phyloP scores from a whole-genome alignment of 2,113 vertebrate genomes.

The Cyanoramphus novaezelandiae region DNA sequence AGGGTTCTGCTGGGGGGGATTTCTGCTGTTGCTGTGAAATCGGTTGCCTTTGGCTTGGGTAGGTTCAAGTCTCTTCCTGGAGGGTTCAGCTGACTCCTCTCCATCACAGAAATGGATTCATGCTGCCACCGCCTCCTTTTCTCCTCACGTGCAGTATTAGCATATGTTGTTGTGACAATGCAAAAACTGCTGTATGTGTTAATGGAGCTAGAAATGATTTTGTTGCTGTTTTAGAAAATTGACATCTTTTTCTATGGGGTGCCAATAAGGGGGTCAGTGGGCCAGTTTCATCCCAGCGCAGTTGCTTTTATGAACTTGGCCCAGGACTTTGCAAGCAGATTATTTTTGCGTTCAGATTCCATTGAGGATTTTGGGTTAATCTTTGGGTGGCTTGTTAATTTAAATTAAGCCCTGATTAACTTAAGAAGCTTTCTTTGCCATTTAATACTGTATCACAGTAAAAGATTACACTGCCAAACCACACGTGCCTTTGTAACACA shows the following conservation, averaged over 20 bases:
- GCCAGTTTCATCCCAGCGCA: not conserved
- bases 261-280: not conserved
- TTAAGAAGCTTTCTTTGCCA: slow-evolving; percentile 45
- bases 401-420: slow-evolving; percentile 51
- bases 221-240: not conserved
- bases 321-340: not conserved
- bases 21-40: not conserved
- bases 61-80: not conserved
- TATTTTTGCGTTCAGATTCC: not conserved
- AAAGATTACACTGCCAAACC: slow-evolving; percentile 9
- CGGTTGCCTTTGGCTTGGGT: accelerated
- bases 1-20: not conserved
- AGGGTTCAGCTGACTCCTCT: not conserved
- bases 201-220: not conserved
- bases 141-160: not conserved
- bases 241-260: not conserved
- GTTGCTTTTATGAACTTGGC: not conserved
- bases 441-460: not conserved
- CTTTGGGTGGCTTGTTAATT: slow-evolving; percentile 25
- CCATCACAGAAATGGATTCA: not conserved
- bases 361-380: slow-evolving; percentile 1
- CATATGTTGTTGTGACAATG: not conserved
- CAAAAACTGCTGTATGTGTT: not conserved
- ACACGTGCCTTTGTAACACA: not conserved
- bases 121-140: not conserved